phyloP scores from a whole-genome alignment of 2,888 invertebrate species.

The Hypomecis punctinalis region DNA sequence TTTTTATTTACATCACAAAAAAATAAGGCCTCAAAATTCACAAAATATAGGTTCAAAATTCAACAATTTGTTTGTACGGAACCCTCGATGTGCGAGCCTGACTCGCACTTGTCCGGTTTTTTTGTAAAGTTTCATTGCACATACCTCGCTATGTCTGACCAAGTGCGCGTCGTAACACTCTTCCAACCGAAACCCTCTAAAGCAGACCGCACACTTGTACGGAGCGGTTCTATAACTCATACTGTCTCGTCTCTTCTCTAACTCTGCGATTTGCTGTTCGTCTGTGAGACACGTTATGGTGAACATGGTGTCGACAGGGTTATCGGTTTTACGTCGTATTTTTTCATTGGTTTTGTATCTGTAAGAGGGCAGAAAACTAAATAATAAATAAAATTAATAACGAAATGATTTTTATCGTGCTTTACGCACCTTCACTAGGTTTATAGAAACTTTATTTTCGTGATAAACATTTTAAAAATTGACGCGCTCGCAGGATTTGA shows the following conservation, averaged over 20 bases:
- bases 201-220: constrained; percentile 67
- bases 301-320: constrained; percentile 66
- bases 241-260: constrained; percentile 61
- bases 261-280: constrained; percentile 72
- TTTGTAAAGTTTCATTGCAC: constrained; percentile 25
- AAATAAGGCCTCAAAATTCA: too few species aligned
- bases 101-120: too few species aligned
- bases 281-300: constrained; percentile 63
- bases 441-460: too few species aligned
- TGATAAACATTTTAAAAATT: too few species aligned
- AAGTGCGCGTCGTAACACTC: constrained; percentile 69
- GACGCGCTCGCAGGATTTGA: too few species aligned
- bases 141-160: constrained; percentile 71
- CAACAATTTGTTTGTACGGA: too few species aligned
- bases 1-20: too few species aligned
- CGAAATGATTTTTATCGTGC: too few species aligned
- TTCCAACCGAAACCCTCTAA: constrained; percentile 64
- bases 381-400: too few species aligned
- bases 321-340: constrained; percentile 58
- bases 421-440: too few species aligned
- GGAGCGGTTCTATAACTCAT: constrained; percentile 64
- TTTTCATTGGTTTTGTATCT: constrained; percentile 69
- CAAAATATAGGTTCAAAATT: too few species aligned
- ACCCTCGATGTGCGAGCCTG: too few species aligned
- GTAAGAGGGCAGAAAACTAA: constrained; percentile 7